phyloP scores from a whole-genome alignment of 2,113 vertebrate genomes.

The Axis porcinus region DNA sequence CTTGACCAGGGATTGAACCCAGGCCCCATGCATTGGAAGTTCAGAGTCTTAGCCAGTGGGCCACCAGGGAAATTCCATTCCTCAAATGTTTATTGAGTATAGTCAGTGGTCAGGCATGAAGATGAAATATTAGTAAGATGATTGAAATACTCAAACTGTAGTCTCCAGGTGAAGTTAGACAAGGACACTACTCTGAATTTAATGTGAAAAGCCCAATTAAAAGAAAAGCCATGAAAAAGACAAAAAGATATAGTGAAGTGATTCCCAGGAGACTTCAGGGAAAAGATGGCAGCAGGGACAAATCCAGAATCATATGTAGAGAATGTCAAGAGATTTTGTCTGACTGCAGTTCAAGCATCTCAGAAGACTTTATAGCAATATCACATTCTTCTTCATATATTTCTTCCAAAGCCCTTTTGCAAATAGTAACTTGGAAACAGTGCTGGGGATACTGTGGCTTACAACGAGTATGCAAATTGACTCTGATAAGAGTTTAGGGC shows the following conservation, averaged over 20 bases:
- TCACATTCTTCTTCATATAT: neutral
- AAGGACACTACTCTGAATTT: neutral
- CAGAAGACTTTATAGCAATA: neutral
- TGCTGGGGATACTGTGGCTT: neutral
- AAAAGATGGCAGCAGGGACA: neutral
- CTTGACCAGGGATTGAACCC: neutral
- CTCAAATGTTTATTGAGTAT: neutral
- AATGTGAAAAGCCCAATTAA: neutral
- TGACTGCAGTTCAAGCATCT: neutral
- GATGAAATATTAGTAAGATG: neutral
- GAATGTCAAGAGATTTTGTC: neutral
- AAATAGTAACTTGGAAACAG: neutral
- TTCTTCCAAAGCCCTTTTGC: neutral
- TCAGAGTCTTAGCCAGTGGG: neutral
- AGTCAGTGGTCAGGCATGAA: neutral
- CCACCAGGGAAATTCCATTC: neutral
- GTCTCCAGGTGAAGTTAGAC: neutral
- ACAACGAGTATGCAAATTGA: neutral
- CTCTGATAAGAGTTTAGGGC: neutral
- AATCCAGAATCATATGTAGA: neutral
- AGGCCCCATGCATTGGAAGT: neutral
- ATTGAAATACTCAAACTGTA: neutral
- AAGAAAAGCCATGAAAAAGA: neutral
- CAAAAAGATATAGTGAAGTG: neutral
- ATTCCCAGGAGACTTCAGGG: neutral